Percentiles rank a stretch among this genome's conserved stretches.
phyloP scores from a whole-genome alignment of 2,113 vertebrate species.

The Dipodomys ordii region DNA sequence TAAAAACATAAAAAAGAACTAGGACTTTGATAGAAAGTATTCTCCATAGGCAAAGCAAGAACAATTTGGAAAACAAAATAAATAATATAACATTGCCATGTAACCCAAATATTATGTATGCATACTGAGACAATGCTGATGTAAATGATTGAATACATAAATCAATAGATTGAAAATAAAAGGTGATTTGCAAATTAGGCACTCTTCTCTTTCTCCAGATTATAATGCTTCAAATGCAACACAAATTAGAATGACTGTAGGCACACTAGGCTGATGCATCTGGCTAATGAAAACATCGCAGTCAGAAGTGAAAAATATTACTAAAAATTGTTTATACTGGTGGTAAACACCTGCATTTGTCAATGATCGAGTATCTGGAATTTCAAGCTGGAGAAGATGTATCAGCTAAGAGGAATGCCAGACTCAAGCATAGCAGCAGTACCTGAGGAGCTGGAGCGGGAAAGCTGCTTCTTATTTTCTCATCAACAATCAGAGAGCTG shows the following conservation, averaged over 20 bases:
- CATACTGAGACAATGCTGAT: neutral
- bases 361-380: neutral
- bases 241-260: neutral
- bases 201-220: neutral
- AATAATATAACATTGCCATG: neutral
- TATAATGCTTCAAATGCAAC: neutral
- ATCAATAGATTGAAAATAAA: neutral
- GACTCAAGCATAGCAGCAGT: neutral
- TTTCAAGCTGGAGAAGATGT: neutral
- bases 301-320: neutral
- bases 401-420: neutral
- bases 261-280: neutral
- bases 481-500: neutral
- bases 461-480: neutral
- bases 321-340: no score
- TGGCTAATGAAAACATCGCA: neutral
- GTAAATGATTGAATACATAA: neutral
- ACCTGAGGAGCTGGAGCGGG: neutral
- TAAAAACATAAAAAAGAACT: neutral
- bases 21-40: neutral
- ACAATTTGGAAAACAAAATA: neutral
- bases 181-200: neutral
- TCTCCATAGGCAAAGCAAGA: neutral
- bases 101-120: neutral
- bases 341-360: neutral